Evolutionary conservation across 2,888 invertebrate genomes (phyloP), one percentile per base, ranked within the genome.

Genomic region (Amiota communis): DNA sequence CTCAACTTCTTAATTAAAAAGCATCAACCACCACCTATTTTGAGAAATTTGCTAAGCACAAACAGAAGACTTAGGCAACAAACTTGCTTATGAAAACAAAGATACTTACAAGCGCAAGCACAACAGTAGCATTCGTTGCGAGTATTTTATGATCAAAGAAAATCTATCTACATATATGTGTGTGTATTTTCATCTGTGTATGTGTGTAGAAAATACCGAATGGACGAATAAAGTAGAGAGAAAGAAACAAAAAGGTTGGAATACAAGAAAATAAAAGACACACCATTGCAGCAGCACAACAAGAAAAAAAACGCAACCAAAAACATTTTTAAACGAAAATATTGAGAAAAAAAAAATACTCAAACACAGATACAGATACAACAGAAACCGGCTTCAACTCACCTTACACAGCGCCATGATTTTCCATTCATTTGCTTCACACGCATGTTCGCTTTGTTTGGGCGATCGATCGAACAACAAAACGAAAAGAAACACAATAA

Each of bases 1-100:
- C 74, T 61, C 71, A 74, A 81, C 80, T 83, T 79, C 83, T 83
- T 83, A 83, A 83, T 83, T 83, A 83, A 83, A 84, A 77, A 59
- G 12, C 13, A 36, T 36, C 36, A 36, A 36, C 36, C 36, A 36
- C n/a, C n/a, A n/a, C 23, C 23, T 23, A 36, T 36, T 51, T 4
- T 13, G 47, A 65, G 20, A 23, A 63, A 12, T 63, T 20, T 48
- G 48, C 17, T 8, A n/a, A 12, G 15, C 15, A 48, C n/a, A 71
- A 71, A 59, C 61, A 20, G 63, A 71, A 71, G 71, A 71, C 71
- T 71, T 63, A 61, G 23, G 23, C 61, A 71, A 59, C 71, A 36
- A 71, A 71, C 71, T 71, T 63, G 59, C 20, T 23, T 17, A 17
- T 15, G 12, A 63, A 4, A 59, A 2, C 17, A 17, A 20, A 20